Percentiles rank a stretch among this genome's conserved stretches.
phyloP scores from a whole-genome alignment of 2,113 vertebrate species.

The Shinisaurus crocodilurus region DNA sequence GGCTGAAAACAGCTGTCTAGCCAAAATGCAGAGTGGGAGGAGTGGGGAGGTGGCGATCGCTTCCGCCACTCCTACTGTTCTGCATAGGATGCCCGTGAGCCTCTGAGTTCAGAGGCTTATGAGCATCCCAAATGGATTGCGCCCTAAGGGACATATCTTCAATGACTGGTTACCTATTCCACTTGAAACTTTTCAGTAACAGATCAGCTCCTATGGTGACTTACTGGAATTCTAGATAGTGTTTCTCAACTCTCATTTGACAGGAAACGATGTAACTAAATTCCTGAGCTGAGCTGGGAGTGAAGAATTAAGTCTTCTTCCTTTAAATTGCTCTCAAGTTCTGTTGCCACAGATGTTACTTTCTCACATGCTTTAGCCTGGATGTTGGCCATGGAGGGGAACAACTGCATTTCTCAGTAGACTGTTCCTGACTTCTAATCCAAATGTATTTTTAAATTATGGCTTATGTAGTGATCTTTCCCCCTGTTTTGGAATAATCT shows the following conservation, averaged over 20 bases:
- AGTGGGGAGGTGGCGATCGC: too few relatives aligned
- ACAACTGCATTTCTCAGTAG: not conserved
- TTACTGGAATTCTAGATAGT: not conserved
- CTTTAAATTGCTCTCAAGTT: conserved; percentile 5
- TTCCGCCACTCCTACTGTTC: too few relatives aligned
- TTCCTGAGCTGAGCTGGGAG: not conserved
- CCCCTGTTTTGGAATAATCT: not conserved
- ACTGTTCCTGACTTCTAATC: not conserved
- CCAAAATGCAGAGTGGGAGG: too few relatives aligned
- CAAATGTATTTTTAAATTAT: not conserved
- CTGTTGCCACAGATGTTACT: not conserved
- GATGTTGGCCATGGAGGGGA: not conserved
- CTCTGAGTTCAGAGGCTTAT: too few relatives aligned
- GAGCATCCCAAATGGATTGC: too few relatives aligned
- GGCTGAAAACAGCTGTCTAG: too few relatives aligned
- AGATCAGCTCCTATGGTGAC: not conserved
- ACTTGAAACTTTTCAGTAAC: not conserved
- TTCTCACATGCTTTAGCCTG: not conserved
- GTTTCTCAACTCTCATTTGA: not conserved
- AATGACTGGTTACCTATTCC: not conserved
- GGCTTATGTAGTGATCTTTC: not conserved
- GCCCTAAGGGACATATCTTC: too few relatives aligned
- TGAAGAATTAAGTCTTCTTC: not conserved
- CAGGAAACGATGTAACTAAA: not conserved
- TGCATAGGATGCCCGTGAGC: too few relatives aligned